phyloP scores from a whole-genome alignment of 2,888 invertebrate species.

The Ophion ellenae region DNA sequence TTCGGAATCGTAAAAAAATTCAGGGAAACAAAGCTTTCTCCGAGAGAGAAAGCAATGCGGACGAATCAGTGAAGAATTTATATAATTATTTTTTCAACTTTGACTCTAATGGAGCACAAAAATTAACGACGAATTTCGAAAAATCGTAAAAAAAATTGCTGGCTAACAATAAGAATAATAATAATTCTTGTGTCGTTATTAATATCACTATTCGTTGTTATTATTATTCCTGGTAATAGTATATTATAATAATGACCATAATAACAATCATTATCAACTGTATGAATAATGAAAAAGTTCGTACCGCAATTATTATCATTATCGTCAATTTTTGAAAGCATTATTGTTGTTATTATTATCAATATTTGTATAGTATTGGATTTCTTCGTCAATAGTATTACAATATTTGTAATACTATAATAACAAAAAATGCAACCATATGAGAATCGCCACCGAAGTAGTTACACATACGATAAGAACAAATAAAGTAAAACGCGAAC shows the following conservation, averaged over 20 bases:
- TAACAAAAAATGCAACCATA: not conserved
- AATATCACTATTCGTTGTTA: too few relatives aligned
- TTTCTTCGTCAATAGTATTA: too few relatives aligned
- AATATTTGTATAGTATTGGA: too few relatives aligned
- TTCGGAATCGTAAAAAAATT: not conserved
- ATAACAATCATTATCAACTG: not conserved
- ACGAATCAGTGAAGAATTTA: not conserved
- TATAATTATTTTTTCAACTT: not conserved
- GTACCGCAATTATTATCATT: too few relatives aligned
- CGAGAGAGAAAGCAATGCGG: not conserved
- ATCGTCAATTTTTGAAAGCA: too few relatives aligned
- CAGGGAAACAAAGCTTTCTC: constrained; percentile 2
- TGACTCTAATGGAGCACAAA: not conserved
- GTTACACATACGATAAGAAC: not conserved
- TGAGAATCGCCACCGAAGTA: not conserved
- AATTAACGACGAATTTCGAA: not conserved
- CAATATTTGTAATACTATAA: not conserved
- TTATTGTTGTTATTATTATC: not conserved
- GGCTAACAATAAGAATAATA: not conserved
- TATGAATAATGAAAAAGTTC: too few relatives aligned
- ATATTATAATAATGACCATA: not conserved
- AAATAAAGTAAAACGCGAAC: not conserved
- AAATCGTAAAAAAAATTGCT: not conserved
- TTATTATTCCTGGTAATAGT: too few relatives aligned
- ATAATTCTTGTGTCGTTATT: too few relatives aligned